Base-by-base conservation (phyloP, 1,140 invertebrate species). In the Pomacea maculata region DNA sequence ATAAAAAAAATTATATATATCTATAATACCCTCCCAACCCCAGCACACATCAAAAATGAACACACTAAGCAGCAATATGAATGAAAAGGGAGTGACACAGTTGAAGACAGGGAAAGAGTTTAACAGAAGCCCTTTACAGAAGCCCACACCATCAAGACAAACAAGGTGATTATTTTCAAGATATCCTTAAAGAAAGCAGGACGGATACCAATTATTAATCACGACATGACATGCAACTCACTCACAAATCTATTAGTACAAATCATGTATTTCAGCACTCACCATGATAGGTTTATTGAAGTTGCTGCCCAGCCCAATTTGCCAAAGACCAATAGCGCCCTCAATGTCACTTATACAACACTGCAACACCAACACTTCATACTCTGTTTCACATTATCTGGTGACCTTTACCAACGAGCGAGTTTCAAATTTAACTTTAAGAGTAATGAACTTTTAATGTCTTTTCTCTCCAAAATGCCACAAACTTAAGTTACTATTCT, bases 271-370 rank as follows among this genome's bases (percentile, higher is more conserved):
- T 70, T 11, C 67, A 29, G 19, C 12, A 67, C 77, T 70, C 93
- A 99, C 98, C 93, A 99, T 98, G 92, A 98, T 99, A 6, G 98
- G 97, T 87, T 97, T 94, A 82, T 95, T 95, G 80, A 95, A 94
- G 87, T 95, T 95, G 81, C 95, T 94, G 80, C 95, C 94, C 72
- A 97, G 94, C 55, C 97, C 96, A 52, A 91, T 95, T 94, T 99
- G 97, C 93, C 93, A 94, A 74, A 99, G 92, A 88, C 96, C 97
- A 6, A 99, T 86, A 83, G 91, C 89, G n/a, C 93, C 93, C 87
- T 94, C 93, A 9, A 88, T 96, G 92, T 99, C 98, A 54, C 96
- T 96, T 1, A 98, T 96, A 45, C 97, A 97, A 90, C 99, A 99
- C 94, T 92, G 83, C 45, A 88, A 89, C n/a, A 79, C 15, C 12